These are phyloP conservation scores for Ichneumoninae sp. DNA, from an alignment of 2,888 invertebrate genomes.

Conservation along the genomic window DNA sequence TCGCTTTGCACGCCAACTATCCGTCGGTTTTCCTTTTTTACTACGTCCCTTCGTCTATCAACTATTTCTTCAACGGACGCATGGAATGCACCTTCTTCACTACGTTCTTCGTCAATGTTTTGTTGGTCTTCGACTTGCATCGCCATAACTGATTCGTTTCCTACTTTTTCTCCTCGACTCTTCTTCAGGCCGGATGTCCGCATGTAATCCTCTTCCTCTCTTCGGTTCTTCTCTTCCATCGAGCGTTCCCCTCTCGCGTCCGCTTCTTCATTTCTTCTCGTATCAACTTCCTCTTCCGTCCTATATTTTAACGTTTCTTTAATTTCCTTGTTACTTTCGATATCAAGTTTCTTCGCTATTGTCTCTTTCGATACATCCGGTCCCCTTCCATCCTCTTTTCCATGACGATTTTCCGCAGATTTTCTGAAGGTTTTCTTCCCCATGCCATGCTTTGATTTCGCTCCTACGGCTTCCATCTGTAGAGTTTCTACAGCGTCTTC, in stretches of 20 bases:
- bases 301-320: neutral
- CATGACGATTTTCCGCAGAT: neutral
- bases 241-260: neutral
- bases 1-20: neutral
- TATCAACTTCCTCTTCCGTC: neutral
- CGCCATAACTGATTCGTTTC: neutral
- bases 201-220: neutral
- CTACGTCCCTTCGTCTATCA: neutral
- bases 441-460: neutral
- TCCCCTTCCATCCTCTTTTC: neutral
- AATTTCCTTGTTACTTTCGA: neutral
- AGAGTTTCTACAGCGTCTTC: neutral
- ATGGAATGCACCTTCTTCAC: neutral
- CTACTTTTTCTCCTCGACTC: neutral
- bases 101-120: neutral
- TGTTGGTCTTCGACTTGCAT: too few relatives aligned
- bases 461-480: neutral
- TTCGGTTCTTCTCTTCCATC: neutral
- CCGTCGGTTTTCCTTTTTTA: neutral
- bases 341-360: neutral
- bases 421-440: neutral
- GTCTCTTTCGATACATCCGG: neutral
- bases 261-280: slow-evolving; percentile 7
- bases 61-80: neutral
- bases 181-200: neutral